These are phyloP conservation scores for Vesta saturnalis DNA, from an alignment of 2,888 invertebrate species.

Conservation along the genomic window DNA sequence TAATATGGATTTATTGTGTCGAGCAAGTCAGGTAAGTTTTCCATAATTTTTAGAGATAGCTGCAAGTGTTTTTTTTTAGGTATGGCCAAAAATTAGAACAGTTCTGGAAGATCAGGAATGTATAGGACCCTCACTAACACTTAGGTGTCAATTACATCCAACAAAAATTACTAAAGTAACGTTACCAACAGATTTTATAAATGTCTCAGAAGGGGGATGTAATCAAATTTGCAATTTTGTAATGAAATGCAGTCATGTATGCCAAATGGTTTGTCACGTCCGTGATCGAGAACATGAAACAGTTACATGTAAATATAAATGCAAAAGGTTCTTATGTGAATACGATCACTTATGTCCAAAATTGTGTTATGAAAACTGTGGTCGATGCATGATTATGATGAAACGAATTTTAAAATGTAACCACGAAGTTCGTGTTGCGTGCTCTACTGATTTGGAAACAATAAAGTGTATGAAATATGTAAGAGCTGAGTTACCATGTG, in stretches of 20 bases:
- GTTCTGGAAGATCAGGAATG: conserved; percentile 64
- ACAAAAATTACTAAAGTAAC: conserved; percentile 59
- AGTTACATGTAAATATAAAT: conserved; percentile 63
- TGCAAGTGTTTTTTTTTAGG: conserved; percentile 39
- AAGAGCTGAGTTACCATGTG: conserved; percentile 39
- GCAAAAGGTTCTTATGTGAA: conserved; percentile 65
- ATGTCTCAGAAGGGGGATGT: conserved; percentile 66
- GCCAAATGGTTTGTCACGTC: conserved; percentile 69
- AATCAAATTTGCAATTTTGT: conserved; percentile 6
- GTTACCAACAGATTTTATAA: conserved; percentile 61
- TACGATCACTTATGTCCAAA: conserved; percentile 65
- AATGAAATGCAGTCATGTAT: conserved; percentile 71
- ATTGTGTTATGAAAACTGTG: conserved; percentile 63
- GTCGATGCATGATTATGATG: conserved; percentile 62
- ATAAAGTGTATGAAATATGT: conserved; percentile 54
- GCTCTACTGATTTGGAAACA: conserved; percentile 61
- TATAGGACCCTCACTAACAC: conserved; percentile 64
- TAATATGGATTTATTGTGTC: conserved; percentile 68
- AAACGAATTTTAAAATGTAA: conserved; percentile 63
- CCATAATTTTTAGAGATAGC: too few species aligned
- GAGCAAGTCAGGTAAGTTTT: conserved; percentile 10
- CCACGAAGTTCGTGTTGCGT: conserved; percentile 62
- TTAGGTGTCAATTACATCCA: conserved; percentile 66
- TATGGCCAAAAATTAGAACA: conserved; percentile 68
- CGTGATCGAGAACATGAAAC: conserved; percentile 65